Percentiles rank a stretch among this genome's conserved stretches.
Evolutionary conservation across 2,113 vertebrate species (phyloP).

Genomic region (Podarcis muralis): DNA sequence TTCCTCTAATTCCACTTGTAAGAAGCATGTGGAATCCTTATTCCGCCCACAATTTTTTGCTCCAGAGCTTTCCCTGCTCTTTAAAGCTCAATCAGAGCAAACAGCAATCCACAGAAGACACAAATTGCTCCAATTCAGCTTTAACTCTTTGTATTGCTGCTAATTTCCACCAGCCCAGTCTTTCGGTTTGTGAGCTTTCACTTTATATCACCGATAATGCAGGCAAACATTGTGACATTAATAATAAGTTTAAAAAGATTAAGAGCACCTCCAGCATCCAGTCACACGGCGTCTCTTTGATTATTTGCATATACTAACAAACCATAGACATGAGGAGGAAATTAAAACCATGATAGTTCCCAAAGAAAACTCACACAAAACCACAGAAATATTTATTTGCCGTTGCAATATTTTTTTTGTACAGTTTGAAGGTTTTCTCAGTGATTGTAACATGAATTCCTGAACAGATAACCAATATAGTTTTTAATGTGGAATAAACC

Average conservation of each 20-base stretch:
- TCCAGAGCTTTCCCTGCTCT: background rate
- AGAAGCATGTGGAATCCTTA: background rate
- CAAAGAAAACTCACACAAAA: background rate
- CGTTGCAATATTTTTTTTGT: background rate
- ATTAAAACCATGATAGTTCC: constrained; percentile 24
- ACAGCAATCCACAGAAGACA: no score
- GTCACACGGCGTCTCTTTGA: background rate
- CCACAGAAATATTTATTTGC: background rate
- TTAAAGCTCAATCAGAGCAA: no score
- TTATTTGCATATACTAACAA: background rate
- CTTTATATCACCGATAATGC: background rate
- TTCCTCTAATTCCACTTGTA: background rate
- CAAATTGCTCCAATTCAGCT: no score
- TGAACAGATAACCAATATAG: constrained; percentile 3
- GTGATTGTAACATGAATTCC: constrained; percentile 21
- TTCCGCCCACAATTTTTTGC: background rate
- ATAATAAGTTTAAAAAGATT: background rate
- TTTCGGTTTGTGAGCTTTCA: background rate
- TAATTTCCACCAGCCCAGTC: background rate
- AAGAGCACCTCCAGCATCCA: background rate
- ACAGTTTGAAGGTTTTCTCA: constrained; percentile 21
- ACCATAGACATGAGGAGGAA: background rate
- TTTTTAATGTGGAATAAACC: constrained; percentile 26
- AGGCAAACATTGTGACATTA: background rate
- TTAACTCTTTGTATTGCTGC: background rate